Percentiles rank a stretch among this genome's conserved stretches.
Conservation (phyloP, 2,113 vertebrate genomes). For the Plotosus lineatus region DNA sequence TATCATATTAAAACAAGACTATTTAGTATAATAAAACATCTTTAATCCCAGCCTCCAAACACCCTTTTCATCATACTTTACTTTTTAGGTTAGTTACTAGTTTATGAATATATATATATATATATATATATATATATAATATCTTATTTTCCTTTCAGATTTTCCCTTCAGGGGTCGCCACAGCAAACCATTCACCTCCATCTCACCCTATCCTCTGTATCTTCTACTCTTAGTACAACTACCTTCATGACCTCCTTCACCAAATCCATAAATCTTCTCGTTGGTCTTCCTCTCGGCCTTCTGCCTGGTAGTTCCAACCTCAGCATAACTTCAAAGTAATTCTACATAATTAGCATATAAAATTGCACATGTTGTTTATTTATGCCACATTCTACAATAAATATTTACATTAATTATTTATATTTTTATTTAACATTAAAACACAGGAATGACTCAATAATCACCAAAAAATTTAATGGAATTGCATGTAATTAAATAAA, state of each 20-base stretch:
- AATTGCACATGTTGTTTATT: background rate
- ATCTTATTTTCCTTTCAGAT: too few relatives aligned
- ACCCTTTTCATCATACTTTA: conserved; percentile 50
- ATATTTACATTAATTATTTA: background rate
- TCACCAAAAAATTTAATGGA: background rate
- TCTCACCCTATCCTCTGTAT: too few relatives aligned
- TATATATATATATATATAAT: background rate
- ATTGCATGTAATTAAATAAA: background rate
- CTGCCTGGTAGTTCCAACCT: too few relatives aligned
- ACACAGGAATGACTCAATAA: background rate
- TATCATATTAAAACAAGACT: background rate
- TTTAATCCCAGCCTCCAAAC: conserved; percentile 18
- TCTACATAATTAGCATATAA: too few relatives aligned
- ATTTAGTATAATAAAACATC: background rate
- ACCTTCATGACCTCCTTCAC: too few relatives aligned
- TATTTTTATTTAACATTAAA: background rate
- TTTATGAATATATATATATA: background rate
- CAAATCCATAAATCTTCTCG: too few relatives aligned
- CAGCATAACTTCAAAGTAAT: too few relatives aligned
- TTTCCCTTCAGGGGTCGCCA: too few relatives aligned
- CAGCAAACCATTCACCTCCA: too few relatives aligned
- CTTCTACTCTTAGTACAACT: too few relatives aligned
- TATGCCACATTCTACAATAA: background rate
- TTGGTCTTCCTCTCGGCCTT: too few relatives aligned
- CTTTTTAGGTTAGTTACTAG: conserved; percentile 50